These are phyloP conservation scores for Electrona antarctica DNA, from an alignment of 2,113 vertebrate genomes.

Conservation along the genomic window DNA sequence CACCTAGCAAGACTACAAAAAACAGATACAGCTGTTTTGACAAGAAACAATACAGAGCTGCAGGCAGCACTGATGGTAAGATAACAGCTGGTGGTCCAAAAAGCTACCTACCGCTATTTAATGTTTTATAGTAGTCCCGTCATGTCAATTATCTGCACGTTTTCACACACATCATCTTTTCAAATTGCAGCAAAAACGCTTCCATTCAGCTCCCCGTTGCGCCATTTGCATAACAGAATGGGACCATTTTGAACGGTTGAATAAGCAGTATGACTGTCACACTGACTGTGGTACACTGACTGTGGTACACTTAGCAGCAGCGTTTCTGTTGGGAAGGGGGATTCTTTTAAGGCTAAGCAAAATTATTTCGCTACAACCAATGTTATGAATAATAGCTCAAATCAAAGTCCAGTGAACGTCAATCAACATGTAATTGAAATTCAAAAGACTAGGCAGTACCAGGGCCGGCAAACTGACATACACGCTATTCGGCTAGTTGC, in stretches of 20 bases:
- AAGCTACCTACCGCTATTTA: not conserved
- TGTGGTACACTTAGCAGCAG: not conserved
- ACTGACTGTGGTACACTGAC: not conserved
- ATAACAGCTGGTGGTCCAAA: conserved; percentile 3
- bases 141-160: not conserved
- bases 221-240: not conserved
- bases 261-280: conserved; percentile 18
- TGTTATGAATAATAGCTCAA: too few relatives aligned
- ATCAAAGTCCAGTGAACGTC: too few relatives aligned
- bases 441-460: too few relatives aligned
- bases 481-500: not conserved
- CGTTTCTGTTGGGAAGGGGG: not conserved
- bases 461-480: not conserved
- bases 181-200: not conserved
- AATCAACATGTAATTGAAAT: not conserved
- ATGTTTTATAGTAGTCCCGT: too few relatives aligned
- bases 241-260: not conserved
- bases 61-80: not conserved
- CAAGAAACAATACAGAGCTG: too few relatives aligned
- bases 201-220: not conserved
- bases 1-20: too few relatives aligned
- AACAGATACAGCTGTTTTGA: too few relatives aligned
- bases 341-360: not conserved
- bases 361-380: too few relatives aligned
- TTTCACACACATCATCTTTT: not conserved